These are phyloP conservation scores for Agonopterix heracliana DNA, from an alignment of 2,888 invertebrate genomes.

Conservation along the genomic window DNA sequence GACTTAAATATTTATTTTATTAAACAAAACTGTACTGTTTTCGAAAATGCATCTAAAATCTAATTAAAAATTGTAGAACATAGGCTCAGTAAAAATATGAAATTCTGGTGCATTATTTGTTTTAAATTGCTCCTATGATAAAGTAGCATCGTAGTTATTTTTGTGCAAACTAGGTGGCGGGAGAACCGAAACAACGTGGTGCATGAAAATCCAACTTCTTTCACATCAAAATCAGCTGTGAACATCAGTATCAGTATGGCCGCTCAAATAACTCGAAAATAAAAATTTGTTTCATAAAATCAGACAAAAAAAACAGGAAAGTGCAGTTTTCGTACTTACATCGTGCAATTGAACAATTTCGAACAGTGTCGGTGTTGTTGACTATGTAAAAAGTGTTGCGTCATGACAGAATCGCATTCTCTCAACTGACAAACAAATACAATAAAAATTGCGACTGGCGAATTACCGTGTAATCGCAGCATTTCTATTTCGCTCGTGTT, in stretches of 20 bases:
- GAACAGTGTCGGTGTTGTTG: conserved; percentile 57
- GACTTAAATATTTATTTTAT: too few species aligned
- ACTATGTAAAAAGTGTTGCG: conserved; percentile 68
- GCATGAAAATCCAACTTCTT: conserved; percentile 54
- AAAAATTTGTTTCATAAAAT: conserved; percentile 58
- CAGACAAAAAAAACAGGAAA: conserved; percentile 58
- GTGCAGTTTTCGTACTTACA: conserved; percentile 64
- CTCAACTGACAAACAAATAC: conserved; percentile 71
- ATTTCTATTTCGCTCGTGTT: conserved; percentile 49
- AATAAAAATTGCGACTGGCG: conserved; percentile 63
- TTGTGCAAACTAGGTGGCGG: conserved; percentile 39
- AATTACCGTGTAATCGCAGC: conserved; percentile 28
- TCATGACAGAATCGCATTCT: conserved; percentile 72
- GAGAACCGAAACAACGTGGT: conserved; percentile 66
- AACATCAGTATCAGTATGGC: conserved; percentile 74
- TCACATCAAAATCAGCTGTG: conserved; percentile 77
- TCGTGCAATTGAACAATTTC: conserved; percentile 44
- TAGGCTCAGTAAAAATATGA: too few species aligned
- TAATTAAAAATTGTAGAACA: too few species aligned
- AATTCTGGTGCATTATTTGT: too few species aligned
- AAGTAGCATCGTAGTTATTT: conserved; percentile 28
- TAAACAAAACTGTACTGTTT: too few species aligned
- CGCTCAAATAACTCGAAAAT: conserved; percentile 63
- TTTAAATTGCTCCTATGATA: conserved; percentile 21
- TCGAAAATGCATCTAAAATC: too few species aligned